Conservation (phyloP, 2,113 vertebrate species). For the Cyphomyrus discorhynchus region DNA sequence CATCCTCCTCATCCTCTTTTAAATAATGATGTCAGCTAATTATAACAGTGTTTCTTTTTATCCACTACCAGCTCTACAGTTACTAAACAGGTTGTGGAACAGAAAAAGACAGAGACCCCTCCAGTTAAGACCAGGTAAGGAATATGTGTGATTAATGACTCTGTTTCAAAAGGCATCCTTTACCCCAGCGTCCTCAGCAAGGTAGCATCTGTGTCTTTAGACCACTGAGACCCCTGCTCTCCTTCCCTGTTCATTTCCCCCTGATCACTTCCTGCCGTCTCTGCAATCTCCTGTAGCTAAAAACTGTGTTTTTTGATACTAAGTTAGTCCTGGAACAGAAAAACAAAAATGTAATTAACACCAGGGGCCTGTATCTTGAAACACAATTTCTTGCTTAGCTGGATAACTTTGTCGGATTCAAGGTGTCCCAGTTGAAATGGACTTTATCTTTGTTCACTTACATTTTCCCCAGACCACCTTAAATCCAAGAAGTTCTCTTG, state of each 20-base stretch:
- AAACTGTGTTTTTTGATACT: background rate
- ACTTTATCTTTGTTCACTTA: background rate
- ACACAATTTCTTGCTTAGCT: background rate
- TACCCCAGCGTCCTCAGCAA: background rate
- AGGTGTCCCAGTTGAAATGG: background rate
- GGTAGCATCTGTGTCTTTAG: background rate
- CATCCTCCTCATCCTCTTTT: background rate
- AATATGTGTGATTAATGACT: background rate
- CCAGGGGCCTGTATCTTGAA: background rate
- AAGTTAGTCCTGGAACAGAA: background rate
- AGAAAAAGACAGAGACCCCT: background rate
- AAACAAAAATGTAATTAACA: background rate
- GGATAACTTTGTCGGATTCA: background rate
- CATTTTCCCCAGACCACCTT: background rate
- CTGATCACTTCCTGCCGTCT: background rate
- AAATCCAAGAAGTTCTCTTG: background rate
- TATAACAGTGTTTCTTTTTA: background rate
- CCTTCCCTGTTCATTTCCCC: background rate
- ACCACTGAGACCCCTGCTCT: background rate
- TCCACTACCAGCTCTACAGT: background rate
- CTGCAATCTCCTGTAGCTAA: background rate
- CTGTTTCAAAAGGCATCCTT: background rate
- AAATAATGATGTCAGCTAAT: background rate
- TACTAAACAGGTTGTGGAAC: background rate
- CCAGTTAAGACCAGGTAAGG: background rate